Evolutionary conservation across 2,797 vertebrate genomes (phyloP).

Genomic region (Zenarchopterus dispar): DNA sequence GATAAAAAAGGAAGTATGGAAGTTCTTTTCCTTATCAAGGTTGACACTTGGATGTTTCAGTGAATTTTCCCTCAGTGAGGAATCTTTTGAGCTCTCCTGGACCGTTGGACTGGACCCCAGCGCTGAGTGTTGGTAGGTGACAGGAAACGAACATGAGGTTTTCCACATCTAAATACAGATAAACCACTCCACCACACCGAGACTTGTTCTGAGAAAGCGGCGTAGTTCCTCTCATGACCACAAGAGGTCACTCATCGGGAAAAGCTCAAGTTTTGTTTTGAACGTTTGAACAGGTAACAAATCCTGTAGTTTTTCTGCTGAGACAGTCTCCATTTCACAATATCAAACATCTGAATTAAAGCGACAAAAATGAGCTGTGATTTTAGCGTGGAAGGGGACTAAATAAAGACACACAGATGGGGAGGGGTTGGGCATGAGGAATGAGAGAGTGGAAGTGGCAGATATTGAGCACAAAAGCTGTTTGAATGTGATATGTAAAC

Average conservation of each 20-base stretch:
- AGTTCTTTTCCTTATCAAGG: too few species aligned
- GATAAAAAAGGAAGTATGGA: too few species aligned
- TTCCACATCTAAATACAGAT: too few species aligned
- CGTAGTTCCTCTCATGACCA: constrained; percentile 30
- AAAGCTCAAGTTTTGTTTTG: constrained; percentile 10
- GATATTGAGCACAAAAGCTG: constrained; percentile 69
- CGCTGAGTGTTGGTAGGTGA: too few species aligned
- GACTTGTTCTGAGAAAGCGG: not conserved
- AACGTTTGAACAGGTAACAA: constrained; percentile 6
- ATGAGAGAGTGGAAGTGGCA: constrained; percentile 55
- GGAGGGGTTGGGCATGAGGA: constrained; percentile 24
- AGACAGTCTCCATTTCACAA: constrained; percentile 16
- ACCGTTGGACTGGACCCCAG: too few species aligned
- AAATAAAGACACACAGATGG: constrained; percentile 26
- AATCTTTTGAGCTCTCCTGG: too few species aligned
- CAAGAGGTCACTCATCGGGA: constrained; percentile 54
- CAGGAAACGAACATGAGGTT: too few species aligned
- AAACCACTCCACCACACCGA: too few species aligned
- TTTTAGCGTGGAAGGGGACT: constrained; percentile 21
- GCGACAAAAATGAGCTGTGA: constrained; percentile 22
- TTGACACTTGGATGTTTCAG: too few species aligned
- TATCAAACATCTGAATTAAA: constrained; percentile 29
- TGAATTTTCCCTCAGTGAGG: too few species aligned
- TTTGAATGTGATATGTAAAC: constrained; percentile 79
- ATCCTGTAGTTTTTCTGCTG: not conserved